phyloP scores from a whole-genome alignment of 2,888 invertebrate genomes.

The Ptychoptera contaminata region DNA sequence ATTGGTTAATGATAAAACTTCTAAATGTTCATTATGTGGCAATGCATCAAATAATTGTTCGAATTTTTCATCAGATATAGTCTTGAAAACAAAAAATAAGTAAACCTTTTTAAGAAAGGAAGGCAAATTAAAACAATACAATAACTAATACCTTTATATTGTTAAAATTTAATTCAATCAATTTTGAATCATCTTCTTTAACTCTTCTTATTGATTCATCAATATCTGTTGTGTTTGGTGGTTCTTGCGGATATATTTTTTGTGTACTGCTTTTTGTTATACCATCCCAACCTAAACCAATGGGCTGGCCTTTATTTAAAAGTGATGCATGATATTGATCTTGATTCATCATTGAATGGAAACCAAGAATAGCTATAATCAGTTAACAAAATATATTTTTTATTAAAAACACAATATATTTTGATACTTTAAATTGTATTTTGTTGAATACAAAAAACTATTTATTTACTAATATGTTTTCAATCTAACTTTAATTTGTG shows the following conservation, averaged over 20 bases:
- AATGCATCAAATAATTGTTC: conserved; percentile 76
- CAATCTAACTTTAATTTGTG: too few species aligned
- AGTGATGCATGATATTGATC: conserved; percentile 97
- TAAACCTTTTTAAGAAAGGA: conserved; percentile 3
- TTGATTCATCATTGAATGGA: conserved; percentile 99
- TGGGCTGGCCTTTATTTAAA: conserved; percentile 78
- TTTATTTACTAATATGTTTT: too few species aligned
- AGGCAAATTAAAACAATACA: too few species aligned
- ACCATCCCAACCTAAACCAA: conserved; percentile 85
- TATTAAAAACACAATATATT: too few species aligned
- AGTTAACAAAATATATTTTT: too few species aligned
- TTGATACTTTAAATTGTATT: too few species aligned
- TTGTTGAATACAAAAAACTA: too few species aligned
- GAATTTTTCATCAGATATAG: conserved; percentile 92
- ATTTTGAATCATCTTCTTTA: conserved; percentile 70
- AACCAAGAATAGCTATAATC: conserved; percentile 82
- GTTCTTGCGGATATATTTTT: conserved; percentile 84
- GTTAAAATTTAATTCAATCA: conserved; percentile 94
- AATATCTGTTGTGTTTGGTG: conserved; percentile 92
- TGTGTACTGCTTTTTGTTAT: conserved; percentile 87
- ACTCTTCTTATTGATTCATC: conserved; percentile 84
- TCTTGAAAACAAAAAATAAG: conserved; percentile 44
- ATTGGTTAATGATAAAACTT: conserved; percentile 84
- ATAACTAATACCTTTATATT: conserved; percentile 76
- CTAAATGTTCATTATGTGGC: conserved; percentile 78